phyloP scores from a whole-genome alignment of 2,113 vertebrate genomes.

The Proteles cristata region DNA sequence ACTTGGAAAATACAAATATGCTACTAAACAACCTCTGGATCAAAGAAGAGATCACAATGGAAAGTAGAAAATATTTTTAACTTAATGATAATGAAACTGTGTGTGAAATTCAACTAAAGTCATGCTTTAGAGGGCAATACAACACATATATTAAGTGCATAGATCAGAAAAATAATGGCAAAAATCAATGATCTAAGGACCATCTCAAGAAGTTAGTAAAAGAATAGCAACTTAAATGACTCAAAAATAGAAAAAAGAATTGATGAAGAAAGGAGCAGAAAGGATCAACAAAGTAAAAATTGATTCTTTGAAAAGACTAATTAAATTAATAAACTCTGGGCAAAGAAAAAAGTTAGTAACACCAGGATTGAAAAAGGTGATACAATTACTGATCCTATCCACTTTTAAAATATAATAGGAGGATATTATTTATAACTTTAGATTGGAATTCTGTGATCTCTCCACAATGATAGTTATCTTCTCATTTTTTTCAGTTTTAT shows the following conservation, averaged over 20 bases:
- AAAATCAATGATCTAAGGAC: not conserved
- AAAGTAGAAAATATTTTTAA: constrained; percentile 28
- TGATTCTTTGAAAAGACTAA: constrained; percentile 5
- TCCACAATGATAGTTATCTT: not conserved
- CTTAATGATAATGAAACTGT: not conserved
- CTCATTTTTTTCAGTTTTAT: not conserved
- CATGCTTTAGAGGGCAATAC: not conserved
- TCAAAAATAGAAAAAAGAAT: not conserved
- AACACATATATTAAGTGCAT: not conserved
- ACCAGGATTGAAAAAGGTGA: not conserved
- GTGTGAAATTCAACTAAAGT: not conserved
- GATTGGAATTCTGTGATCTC: not conserved
- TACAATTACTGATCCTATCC: not conserved
- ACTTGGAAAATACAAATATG: constrained; percentile 30
- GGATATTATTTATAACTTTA: not conserved
- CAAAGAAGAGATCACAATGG: not conserved
- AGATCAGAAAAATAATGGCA: not conserved
- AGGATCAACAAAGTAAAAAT: not conserved
- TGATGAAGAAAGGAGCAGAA: constrained; percentile 9
- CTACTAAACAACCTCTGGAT: not conserved
- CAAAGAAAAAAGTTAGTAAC: not conserved
- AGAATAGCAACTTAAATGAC: not conserved
- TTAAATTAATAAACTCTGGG: not conserved
- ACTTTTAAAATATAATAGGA: not conserved
- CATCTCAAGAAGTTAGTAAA: not conserved